phyloP scores from a whole-genome alignment of 2,888 invertebrate genomes.

The Alviniconcha strummeri region DNA sequence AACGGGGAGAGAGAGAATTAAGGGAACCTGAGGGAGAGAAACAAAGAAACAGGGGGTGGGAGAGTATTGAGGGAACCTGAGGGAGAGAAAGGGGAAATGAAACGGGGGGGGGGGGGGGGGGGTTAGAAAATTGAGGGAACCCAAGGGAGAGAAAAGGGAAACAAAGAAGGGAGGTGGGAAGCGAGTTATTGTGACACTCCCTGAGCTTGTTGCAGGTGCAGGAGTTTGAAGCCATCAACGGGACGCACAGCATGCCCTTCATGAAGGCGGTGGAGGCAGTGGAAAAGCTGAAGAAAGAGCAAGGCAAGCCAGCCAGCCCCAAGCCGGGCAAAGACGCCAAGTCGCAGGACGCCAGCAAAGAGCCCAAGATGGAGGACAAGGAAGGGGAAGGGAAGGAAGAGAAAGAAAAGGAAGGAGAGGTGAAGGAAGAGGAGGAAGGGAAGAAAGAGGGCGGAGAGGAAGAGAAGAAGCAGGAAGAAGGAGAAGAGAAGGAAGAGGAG shows the following conservation, averaged over 20 bases:
- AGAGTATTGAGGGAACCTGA: too few relatives aligned
- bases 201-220: slow-evolving; percentile 80
- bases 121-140: too few relatives aligned
- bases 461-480: slow-evolving; percentile 37
- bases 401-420: slow-evolving; percentile 72
- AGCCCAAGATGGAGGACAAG: slow-evolving; percentile 29
- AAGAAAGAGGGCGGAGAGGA: slow-evolving; percentile 19
- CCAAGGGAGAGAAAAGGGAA: too few relatives aligned
- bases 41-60: too few relatives aligned
- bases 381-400: slow-evolving; percentile 36
- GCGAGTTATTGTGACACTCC: too few relatives aligned
- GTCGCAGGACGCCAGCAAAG: slow-evolving; percentile 35
- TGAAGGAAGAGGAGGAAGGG: slow-evolving; percentile 41
- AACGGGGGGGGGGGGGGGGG: too few relatives aligned
- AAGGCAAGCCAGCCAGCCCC: slow-evolving; percentile 39
- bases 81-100: too few relatives aligned
- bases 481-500: slow-evolving; percentile 23
- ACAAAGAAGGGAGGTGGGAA: too few relatives aligned
- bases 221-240: slow-evolving; percentile 98
- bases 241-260: slow-evolving; percentile 95
- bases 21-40: too few relatives aligned
- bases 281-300: slow-evolving; percentile 78
- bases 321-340: slow-evolving; percentile 37
- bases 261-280: slow-evolving; percentile 60
- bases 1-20: too few relatives aligned